Percentiles rank a stretch among this genome's conserved stretches.
These are phyloP conservation scores for Zootoca vivipara DNA, from an alignment of 2,113 vertebrate species.

Conservation along the genomic window DNA sequence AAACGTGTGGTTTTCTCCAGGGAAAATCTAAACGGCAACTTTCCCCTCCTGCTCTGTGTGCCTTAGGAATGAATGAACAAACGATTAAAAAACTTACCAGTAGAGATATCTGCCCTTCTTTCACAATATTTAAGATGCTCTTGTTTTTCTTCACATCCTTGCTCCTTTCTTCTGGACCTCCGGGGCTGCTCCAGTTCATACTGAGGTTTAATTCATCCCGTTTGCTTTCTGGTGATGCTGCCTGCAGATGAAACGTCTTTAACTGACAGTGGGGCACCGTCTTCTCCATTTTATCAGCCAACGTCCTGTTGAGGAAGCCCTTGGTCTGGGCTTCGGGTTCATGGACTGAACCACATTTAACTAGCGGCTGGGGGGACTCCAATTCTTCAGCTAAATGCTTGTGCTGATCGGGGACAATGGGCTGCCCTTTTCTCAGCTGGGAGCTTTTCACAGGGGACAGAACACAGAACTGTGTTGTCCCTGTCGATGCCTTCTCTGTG, in stretches of 20 bases:
- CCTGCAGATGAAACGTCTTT: constrained; percentile 78
- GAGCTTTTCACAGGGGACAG: constrained; percentile 91
- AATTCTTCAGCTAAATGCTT: constrained; percentile 78
- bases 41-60: accelerated
- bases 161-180: constrained; percentile 75
- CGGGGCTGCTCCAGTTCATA: constrained; percentile 74
- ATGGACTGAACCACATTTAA: constrained; percentile 78
- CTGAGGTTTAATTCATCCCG: constrained; percentile 72
- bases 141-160: constrained; percentile 91
- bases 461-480: constrained; percentile 83
- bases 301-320: constrained; percentile 80
- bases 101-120: constrained; percentile 95
- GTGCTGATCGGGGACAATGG: constrained; percentile 82
- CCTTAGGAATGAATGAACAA: not conserved
- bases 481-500: constrained; percentile 74
- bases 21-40: not conserved
- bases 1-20: not conserved
- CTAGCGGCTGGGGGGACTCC: constrained; percentile 72
- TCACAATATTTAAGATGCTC: constrained; percentile 95
- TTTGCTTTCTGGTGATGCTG: constrained; percentile 61
- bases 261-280: constrained; percentile 75
- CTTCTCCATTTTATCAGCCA: constrained; percentile 79
- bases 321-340: constrained; percentile 78
- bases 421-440: constrained; percentile 85
- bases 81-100: constrained; percentile 80